Percentiles rank a stretch among this genome's conserved stretches.
These are phyloP conservation scores for Artibeus jamaicensis DNA, from an alignment of 2,797 vertebrate species.

Conservation along the genomic window DNA sequence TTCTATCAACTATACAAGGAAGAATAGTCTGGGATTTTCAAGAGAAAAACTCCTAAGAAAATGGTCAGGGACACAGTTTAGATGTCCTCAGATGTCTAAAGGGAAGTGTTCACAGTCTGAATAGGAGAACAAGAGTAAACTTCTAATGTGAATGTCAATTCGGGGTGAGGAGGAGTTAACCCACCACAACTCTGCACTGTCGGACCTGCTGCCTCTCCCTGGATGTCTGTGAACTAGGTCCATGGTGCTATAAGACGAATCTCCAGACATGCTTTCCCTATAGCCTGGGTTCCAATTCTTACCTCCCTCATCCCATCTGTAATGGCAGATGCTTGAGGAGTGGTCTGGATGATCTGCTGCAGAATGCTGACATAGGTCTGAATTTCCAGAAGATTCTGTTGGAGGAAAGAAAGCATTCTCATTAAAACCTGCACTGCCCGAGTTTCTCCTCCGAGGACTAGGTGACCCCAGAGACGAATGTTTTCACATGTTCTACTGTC, in stretches of 20 bases:
- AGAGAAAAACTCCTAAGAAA: constrained; percentile 14
- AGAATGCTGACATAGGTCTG: constrained; percentile 94
- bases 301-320: constrained; percentile 90
- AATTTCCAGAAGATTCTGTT: constrained; percentile 95
- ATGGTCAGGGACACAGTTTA: background rate
- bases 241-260: background rate
- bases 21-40: background rate
- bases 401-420: constrained; percentile 29
- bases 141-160: background rate
- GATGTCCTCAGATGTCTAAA: background rate
- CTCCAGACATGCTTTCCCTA: background rate
- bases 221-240: background rate
- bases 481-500: background rate
- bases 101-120: background rate
- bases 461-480: background rate
- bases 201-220: background rate
- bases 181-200: too few species aligned
- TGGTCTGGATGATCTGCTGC: constrained; percentile 93
- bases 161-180: too few species aligned
- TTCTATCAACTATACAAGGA: background rate
- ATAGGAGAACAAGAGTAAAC: background rate
- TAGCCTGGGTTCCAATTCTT: constrained; percentile 44
- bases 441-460: background rate
- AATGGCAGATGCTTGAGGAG: constrained; percentile 84
- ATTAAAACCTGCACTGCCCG: background rate